These are phyloP conservation scores for Miniopterus natalensis DNA, from an alignment of 2,113 vertebrate genomes.

Conservation along the genomic window DNA sequence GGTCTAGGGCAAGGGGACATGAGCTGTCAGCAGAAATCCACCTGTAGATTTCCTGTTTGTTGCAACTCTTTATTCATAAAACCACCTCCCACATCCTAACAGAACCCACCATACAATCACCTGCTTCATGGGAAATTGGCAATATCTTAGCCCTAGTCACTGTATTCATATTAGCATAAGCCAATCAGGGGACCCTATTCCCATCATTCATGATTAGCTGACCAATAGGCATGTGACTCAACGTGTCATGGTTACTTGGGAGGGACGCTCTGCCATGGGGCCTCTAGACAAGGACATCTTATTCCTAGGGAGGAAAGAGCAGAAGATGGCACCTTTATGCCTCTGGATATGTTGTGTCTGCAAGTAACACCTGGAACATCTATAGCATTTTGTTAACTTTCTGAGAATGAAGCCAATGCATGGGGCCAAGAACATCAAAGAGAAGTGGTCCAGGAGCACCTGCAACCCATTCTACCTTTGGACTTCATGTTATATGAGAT, in stretches of 20 bases:
- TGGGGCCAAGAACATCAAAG: not conserved
- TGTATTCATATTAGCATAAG: not conserved
- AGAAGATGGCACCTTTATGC: not conserved
- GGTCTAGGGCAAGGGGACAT: constrained; percentile 39
- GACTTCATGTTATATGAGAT: not conserved
- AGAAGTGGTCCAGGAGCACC: not conserved
- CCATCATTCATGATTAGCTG: not conserved
- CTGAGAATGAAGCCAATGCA: not conserved
- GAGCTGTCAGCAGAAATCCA: constrained; percentile 66
- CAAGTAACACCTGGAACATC: not conserved
- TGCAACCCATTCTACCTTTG: too few relatives aligned
- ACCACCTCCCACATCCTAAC: not conserved
- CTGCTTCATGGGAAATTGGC: not conserved
- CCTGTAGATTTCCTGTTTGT: not conserved
- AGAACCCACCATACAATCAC: not conserved
- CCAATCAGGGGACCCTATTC: not conserved
- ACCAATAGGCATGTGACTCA: not conserved
- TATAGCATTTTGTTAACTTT: not conserved
- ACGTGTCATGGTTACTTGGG: not conserved
- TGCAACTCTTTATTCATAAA: not conserved
- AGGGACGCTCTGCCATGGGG: not conserved
- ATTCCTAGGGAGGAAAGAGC: not conserved
- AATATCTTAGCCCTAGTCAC: not conserved
- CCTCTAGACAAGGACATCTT: not conserved
- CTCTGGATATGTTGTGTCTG: not conserved